A percentile compares a stretch with the other conserved stretches of the same genome.
Conservation (phyloP, 2,113 vertebrate genomes). For the Sula dactylatra region DNA sequence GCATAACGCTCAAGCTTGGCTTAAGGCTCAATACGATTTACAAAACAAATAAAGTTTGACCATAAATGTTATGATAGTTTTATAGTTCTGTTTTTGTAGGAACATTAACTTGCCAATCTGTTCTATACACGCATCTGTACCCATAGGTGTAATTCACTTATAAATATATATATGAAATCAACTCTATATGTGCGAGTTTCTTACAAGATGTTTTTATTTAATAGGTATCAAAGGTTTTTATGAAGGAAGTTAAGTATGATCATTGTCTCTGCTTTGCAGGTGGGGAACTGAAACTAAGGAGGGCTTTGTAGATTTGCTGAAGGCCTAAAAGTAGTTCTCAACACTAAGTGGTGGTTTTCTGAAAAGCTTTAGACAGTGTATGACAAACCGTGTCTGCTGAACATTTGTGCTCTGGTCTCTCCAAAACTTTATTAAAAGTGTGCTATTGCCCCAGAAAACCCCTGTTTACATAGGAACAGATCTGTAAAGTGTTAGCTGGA, state of each 20-base stretch:
- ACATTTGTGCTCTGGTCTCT: not conserved
- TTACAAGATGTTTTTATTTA: not conserved
- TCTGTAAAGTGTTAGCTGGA: not conserved
- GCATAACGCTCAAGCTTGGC: not conserved
- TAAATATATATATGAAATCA: not conserved
- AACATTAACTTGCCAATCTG: not conserved
- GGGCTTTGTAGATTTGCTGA: not conserved
- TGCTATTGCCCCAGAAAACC: not conserved
- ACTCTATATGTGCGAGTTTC: not conserved
- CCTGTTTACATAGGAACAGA: not conserved
- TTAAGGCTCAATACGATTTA: not conserved
- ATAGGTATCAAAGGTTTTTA: not conserved
- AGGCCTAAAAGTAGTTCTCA: not conserved
- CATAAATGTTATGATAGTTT: not conserved
- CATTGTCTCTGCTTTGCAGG: not conserved
- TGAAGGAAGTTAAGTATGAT: not conserved
- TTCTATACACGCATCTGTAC: not conserved
- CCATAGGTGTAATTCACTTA: not conserved
- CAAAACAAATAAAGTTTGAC: not conserved
- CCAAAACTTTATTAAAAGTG: not conserved
- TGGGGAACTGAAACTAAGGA: not conserved
- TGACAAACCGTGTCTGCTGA: not conserved
- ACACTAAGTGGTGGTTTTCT: not conserved
- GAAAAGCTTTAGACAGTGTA: not conserved
- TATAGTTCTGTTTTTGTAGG: not conserved